Percentiles rank a stretch among this genome's conserved stretches.
Evolutionary conservation across 2,888 invertebrate species (phyloP).

Genomic region (Exocentrus adspersus): DNA sequence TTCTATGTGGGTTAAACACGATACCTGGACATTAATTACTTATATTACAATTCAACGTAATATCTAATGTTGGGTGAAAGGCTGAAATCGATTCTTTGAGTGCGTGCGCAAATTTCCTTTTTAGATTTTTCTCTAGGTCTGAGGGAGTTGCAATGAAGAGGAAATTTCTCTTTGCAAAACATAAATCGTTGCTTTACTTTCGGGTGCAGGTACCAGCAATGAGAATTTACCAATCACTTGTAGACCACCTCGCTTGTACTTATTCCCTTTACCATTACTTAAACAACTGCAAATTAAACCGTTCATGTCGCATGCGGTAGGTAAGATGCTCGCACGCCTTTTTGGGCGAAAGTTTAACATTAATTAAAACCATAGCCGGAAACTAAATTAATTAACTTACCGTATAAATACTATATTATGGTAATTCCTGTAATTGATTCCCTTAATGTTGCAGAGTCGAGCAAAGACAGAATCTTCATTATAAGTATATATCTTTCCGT

Average conservation of each 20-base stretch:
- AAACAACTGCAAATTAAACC: too few species aligned
- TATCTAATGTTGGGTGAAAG: constrained; percentile 1
- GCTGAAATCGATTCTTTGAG: constrained; percentile 3
- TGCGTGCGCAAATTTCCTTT: constrained; percentile 2
- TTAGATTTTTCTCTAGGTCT: background rate
- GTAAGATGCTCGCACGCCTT: constrained; percentile 27
- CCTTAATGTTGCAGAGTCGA: too few species aligned
- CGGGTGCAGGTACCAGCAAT: background rate
- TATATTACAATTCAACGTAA: constrained; percentile 3
- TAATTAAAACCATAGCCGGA: constrained; percentile 22
- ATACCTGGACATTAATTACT: background rate
- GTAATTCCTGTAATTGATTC: too few species aligned
- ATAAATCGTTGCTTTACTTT: too few species aligned
- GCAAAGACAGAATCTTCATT: too few species aligned
- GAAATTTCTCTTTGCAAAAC: background rate
- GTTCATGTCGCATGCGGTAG: constrained; percentile 19
- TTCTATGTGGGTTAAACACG: constrained; percentile 8
- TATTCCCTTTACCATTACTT: too few species aligned
- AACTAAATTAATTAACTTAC: constrained; percentile 14
- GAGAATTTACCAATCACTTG: too few species aligned
- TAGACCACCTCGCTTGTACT: too few species aligned
- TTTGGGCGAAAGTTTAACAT: constrained; percentile 28
- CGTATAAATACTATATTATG: background rate
- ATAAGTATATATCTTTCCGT: too few species aligned
- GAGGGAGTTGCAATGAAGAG: background rate